phyloP scores from a whole-genome alignment of 1,140 invertebrate species.

The Lepidurus apus region DNA sequence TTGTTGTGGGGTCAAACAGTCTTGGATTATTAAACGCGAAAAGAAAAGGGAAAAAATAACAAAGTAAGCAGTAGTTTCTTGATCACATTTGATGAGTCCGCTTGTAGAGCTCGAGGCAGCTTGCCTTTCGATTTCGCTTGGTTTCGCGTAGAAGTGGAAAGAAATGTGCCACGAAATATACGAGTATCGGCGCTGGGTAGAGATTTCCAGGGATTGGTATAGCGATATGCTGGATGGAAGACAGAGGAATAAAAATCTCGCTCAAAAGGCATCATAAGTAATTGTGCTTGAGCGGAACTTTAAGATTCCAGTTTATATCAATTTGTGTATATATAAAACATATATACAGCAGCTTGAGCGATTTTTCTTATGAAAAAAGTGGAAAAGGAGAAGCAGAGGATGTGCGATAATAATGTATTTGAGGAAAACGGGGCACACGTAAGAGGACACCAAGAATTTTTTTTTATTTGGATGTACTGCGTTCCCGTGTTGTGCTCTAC shows the following conservation, averaged over 20 bases:
- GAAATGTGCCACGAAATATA: no score
- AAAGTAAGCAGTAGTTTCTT: no score
- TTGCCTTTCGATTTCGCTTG: no score
- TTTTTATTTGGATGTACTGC: neutral
- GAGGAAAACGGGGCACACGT: neutral
- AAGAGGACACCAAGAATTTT: no score
- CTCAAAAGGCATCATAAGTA: neutral
- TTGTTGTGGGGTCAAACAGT: neutral
- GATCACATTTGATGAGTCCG: no score
- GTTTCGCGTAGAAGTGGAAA: no score
- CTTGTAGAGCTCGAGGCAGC: no score
- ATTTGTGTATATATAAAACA: neutral
- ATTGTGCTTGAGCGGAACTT: neutral
- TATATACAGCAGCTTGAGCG: neutral
- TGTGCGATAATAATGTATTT: slow-evolving; percentile 5
- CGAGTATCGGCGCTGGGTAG: no score
- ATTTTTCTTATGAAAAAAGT: neutral
- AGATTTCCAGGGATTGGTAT: no score
- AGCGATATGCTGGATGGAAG: no score
- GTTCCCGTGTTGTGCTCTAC: neutral
- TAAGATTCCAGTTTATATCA: neutral
- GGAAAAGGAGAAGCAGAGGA: neutral
- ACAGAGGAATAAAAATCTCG: no score
- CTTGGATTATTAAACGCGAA: neutral
- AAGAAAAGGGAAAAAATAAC: neutral